Base-by-base conservation (phyloP, 2,888 invertebrate species). In the Cyrtodaria siliqua region DNA sequence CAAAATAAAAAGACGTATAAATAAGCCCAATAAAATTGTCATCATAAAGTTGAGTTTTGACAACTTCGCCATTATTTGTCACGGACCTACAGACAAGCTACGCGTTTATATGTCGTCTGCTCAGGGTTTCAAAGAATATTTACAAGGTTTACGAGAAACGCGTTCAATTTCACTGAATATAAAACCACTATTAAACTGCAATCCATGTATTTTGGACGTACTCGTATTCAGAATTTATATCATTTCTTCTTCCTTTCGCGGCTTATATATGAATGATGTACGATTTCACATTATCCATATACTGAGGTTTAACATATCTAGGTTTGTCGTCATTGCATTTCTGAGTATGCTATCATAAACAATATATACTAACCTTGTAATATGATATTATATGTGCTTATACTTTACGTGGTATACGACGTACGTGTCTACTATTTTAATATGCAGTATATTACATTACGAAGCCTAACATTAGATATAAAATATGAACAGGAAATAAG, bases 21-120 rank as follows among this genome's bases (percentile, higher is more conserved):
- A 57, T 57, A 40, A 56, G 42, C 42, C 44, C 57, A 49, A 76
- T 76, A 71, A 76, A 76, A 57, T 53, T 76, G 76, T 76, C 76
- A 67, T 24, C 62, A 59, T 53, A 62, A 67, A 64, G 44, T 47
- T 33, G 40, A 42, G 44, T 56, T 70, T 62, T 77, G 67, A 62
- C 71, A 71, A 52, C 57, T 60, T 52, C 49, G 53, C 68, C 63
- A 74, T 67, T 56, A 29, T 42, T 18, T 68, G 74, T 68, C 74
- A 74, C 57, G 59, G 67, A 26, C 67, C 73, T 50, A 60, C 73
- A 68, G 50, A 53, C 63, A 38, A 40, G 59, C 24, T 26, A 23
- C 24, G 23, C 26, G n/a, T 50, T 50, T 50, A 33, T 33, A 33
- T 52, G 16, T 62, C 9, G 1, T 38, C 44, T 64, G 59, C 55